A percentile compares a stretch with the other conserved stretches of the same genome.
Evolutionary conservation across 2,888 invertebrate genomes (phyloP).

Genomic region (Brachyopa scutellaris): DNA sequence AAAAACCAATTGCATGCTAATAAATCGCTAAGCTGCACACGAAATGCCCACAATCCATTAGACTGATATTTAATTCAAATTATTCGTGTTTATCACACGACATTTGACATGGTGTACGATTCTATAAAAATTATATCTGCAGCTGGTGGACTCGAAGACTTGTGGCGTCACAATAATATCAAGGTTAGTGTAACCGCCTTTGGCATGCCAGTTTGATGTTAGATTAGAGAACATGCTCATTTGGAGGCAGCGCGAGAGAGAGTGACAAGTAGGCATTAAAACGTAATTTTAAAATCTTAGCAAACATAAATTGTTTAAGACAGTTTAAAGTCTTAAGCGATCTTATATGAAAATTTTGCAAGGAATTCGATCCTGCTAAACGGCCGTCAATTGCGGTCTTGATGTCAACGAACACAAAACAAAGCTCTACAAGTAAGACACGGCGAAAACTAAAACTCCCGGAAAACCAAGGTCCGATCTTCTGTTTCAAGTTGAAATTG

Average conservation of each 20-base stretch:
- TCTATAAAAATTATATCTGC: constrained; percentile 28
- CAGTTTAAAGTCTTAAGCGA: too few species aligned
- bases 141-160: constrained; percentile 2
- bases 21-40: constrained; percentile 35
- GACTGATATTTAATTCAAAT: constrained; percentile 58
- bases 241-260: not conserved
- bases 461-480: too few species aligned
- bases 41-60: constrained; percentile 46
- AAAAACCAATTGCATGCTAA: constrained; percentile 18
- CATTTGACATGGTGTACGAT: constrained; percentile 44
- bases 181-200: constrained; percentile 59
- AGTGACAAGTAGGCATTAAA: constrained; percentile 3
- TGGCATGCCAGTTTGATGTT: constrained; percentile 31
- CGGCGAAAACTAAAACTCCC: too few species aligned
- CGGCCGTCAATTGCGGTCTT: too few species aligned
- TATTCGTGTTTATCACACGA: constrained; percentile 57
- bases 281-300: too few species aligned
- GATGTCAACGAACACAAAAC: too few species aligned
- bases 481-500: too few species aligned
- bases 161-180: constrained; percentile 55
- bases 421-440: too few species aligned
- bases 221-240: constrained; percentile 27
- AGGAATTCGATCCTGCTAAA: too few species aligned
- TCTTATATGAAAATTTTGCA: too few species aligned
- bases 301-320: too few species aligned